Conservation (phyloP, 2,113 vertebrate genomes). For the Buteo buteo region DNA sequence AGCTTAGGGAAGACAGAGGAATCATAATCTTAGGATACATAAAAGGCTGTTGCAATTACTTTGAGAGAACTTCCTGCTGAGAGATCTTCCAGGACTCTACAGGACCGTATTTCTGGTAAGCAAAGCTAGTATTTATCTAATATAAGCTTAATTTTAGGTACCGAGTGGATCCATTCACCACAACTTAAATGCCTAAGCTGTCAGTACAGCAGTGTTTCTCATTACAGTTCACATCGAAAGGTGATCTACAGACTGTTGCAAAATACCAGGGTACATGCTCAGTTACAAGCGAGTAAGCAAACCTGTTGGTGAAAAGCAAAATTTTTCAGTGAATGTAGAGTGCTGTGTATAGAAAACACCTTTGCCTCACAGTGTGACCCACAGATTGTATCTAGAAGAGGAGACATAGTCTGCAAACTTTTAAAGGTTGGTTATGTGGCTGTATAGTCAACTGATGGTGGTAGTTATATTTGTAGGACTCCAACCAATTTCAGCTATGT, state of each 20-base stretch:
- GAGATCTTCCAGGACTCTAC: background rate
- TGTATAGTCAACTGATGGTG: background rate
- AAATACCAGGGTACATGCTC: background rate
- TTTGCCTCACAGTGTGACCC: background rate
- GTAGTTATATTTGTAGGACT: background rate
- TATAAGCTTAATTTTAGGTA: background rate
- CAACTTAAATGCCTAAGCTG: background rate
- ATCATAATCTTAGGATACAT: background rate
- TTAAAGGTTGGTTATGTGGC: background rate
- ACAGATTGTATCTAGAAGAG: background rate
- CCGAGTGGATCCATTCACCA: background rate
- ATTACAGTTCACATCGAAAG: fast-evolving
- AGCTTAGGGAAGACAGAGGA: background rate
- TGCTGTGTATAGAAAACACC: background rate
- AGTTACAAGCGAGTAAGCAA: background rate
- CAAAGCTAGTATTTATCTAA: background rate
- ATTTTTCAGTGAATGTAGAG: background rate
- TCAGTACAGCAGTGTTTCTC: background rate
- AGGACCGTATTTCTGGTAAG: background rate
- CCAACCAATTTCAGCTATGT: background rate
- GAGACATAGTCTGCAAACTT: background rate
- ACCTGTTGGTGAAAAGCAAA: background rate
- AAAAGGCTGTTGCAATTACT: background rate
- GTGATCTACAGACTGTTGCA: background rate
- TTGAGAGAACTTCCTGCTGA: background rate